Evolutionary conservation across 2,888 invertebrate genomes (phyloP), one percentile per base, ranked within the genome.

Genomic region (Megamerina dolium): DNA sequence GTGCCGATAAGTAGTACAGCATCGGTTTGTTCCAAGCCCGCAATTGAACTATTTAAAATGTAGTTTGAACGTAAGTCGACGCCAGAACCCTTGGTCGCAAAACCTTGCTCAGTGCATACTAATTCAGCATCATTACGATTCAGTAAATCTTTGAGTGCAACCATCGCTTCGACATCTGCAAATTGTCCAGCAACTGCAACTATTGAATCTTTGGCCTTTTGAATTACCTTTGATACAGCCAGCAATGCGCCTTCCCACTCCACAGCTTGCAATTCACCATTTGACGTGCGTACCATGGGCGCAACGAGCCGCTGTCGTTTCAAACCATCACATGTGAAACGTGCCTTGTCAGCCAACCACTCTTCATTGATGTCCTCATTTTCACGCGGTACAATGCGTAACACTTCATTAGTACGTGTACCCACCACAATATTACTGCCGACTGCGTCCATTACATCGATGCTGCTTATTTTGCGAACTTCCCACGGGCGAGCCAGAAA

Each of bases 341-440:
- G 80, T 0, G 92, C 87, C 75, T 97, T 97, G 73, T 99, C 99
- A 0, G 94, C 91, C 44, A 99, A 74, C 99, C 99, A 99, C 73
- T 99, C 99, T 71, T 99, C 99, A 70, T 99, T 99, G 56, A 99
- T 85, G 59, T 94, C 95, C 77, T 99, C 99, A 73, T 99, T 94
- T 47, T 89, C 81, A 55, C 95, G 81, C 0, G 99, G 99, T 50
- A 99, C 74, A 61, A 99, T 88, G 61, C 99, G 79, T 64, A 99
- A 74, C 18, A 99, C 93, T 75, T 99, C 97, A 51, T 93, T 94
- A 10, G 96, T 93, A 55, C 99, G 80, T n/a, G 93, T 94, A 34
- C 91, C 82, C 2, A 99, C 85, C 5, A 96, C 86, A 57, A 99
- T 97, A 72, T 99, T 99, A 59, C 94, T 93, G 49, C 99, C 99